Evolutionary conservation across 2,888 invertebrate genomes (phyloP), one percentile per base, ranked within the genome.

Genomic region (Drosophila borborema): DNA sequence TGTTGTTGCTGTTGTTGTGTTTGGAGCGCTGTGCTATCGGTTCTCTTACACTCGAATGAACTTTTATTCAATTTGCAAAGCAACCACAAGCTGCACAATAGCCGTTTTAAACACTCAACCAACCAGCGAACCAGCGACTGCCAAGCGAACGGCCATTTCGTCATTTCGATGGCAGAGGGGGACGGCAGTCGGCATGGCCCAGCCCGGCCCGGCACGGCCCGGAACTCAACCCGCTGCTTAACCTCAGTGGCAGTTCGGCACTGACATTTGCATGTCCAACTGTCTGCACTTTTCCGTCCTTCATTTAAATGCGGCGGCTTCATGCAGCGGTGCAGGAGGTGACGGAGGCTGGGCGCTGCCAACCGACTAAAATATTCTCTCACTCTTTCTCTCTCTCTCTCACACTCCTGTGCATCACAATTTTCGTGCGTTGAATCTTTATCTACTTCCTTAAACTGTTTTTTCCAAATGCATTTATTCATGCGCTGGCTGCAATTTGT

Each of bases 1-100:
- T 74, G 58, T 28, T 28, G 64, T 64, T 74, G 60, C 18, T 34
- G 59, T 38, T 59, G 61, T 38, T 65, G 70, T 66, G 62, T 36
- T 36, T 73, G 72, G 51, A 66, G 61, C 53, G 64, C 80, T 77
- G 86, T 77, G 87, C 90, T 91, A 91, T 91, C 91, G 83, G 83
- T 81, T 88, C 82, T 70, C 84, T 91, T 85, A 90, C 91, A 90
- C 91, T 91, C 84, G 82, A 91, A 74, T 91, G 91, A 84, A 85
- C 86, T 88, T 91, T 85, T 85, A 91, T 91, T 88, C 90, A 90
- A 90, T 90, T 91, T 90, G 91, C 89, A 85, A 86, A 83, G 89
- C 89, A 90, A 89, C 91, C 90, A 80, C 89, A 89, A 90, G 82
- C 90, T 89, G 84, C 88, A 91, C 91, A 90, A 90, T 91, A 85